Evolutionary conservation across 1,140 invertebrate genomes (phyloP).

Genomic region (Ericerus pela): DNA sequence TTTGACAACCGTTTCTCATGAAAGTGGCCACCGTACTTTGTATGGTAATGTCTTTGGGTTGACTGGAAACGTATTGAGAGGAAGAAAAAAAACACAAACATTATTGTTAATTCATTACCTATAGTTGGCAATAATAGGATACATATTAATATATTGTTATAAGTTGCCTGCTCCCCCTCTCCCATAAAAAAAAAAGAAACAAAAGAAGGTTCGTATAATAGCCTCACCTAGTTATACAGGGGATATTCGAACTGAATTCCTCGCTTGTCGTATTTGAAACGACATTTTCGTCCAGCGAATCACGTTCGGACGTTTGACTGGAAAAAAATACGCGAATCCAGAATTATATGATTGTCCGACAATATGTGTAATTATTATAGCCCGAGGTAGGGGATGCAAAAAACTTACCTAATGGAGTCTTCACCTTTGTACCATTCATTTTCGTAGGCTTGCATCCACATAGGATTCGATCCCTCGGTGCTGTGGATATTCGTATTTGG

Average conservation of each 20-base stretch:
- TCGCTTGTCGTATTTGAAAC: slow-evolving; percentile 31
- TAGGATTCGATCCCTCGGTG: slow-evolving; percentile 83
- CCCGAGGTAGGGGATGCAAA: slow-evolving; percentile 1
- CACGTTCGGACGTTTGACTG: slow-evolving; percentile 57
- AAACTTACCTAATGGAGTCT: slow-evolving; percentile 44
- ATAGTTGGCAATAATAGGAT: no score
- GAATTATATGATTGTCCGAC: no score
- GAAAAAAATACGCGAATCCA: slow-evolving; percentile 27
- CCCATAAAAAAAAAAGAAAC: no score
- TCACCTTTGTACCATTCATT: slow-evolving; percentile 89
- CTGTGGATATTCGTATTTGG: slow-evolving; percentile 91
- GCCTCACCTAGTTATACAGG: not conserved
- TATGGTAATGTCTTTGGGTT: not conserved
- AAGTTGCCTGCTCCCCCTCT: no score
- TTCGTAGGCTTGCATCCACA: slow-evolving; percentile 86
- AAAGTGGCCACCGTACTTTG: not conserved
- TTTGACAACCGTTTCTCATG: not conserved
- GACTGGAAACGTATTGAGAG: not conserved
- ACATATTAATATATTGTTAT: no score
- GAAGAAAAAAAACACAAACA: no score
- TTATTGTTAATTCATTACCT: no score
- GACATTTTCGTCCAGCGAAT: slow-evolving; percentile 77
- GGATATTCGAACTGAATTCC: not conserved
- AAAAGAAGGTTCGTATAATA: no score
- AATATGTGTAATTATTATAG: no score